Conservation (phyloP, 1,140 invertebrate genomes). For the Zaprionus tsacasi region DNA sequence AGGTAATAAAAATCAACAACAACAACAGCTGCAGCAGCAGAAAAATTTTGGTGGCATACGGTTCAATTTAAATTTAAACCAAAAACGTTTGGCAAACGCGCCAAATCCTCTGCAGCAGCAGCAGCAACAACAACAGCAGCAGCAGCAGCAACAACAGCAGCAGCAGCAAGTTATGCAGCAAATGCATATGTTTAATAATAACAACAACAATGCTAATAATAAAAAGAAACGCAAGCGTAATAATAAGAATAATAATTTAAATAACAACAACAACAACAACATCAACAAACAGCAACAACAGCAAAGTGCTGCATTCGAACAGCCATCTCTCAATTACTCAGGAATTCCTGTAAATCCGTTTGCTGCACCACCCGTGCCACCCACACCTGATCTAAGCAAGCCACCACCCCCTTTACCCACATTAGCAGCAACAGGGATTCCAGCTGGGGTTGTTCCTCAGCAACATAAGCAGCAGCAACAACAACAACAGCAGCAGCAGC, state of each 20-base stretch:
- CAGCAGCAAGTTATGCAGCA: conserved; percentile 46
- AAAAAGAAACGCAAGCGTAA: conserved; percentile 91
- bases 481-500: not conserved
- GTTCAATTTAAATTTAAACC: conserved; percentile 83
- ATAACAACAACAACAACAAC: conserved; percentile 83
- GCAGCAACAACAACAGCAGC: conserved; percentile 80
- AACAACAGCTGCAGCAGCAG: conserved; percentile 51
- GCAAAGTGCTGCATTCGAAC: conserved; percentile 52
- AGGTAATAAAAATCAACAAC: conserved; percentile 42
- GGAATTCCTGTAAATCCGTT: conserved; percentile 36
- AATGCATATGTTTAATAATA: conserved; percentile 48
- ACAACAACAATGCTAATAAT: conserved; percentile 61
- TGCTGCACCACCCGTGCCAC: conserved; percentile 49
- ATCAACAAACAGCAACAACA: conserved; percentile 44
- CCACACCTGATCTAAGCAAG: conserved; percentile 62
- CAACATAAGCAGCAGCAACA: conserved; percentile 3
- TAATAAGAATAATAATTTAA: conserved; percentile 86
- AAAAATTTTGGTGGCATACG: conserved; percentile 83
- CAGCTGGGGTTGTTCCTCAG: conserved; percentile 16
- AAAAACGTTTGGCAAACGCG: conserved; percentile 71
- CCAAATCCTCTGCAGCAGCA: conserved; percentile 75
- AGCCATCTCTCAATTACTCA: conserved; percentile 11
- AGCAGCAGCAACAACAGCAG: conserved; percentile 16
- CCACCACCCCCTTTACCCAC: conserved; percentile 68
- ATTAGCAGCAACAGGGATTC: conserved; percentile 18